Conservation (phyloP, 2,888 invertebrate genomes). For the Venustoraphidia nigricollis region DNA sequence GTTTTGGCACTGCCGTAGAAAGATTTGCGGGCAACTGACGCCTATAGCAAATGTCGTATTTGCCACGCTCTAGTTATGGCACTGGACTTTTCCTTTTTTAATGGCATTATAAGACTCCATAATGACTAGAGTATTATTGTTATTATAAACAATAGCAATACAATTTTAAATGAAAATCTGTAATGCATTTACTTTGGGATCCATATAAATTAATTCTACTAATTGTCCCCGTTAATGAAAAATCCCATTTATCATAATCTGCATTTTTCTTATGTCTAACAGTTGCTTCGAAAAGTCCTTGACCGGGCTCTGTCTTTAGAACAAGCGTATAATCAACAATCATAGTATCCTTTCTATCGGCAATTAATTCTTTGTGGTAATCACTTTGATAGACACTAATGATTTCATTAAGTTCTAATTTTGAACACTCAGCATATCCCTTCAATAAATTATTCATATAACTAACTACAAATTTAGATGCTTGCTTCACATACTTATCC, state of each 20-base stretch:
- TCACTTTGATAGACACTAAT: constrained; percentile 49
- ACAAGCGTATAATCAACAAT: constrained; percentile 48
- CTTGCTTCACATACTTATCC: constrained; percentile 36
- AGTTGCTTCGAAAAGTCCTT: constrained; percentile 66
- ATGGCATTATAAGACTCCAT: constrained; percentile 1
- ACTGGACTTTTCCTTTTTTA: neutral
- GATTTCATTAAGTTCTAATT: constrained; percentile 42
- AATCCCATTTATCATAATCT: constrained; percentile 18
- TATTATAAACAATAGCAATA: constrained; percentile 51
- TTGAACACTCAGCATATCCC: constrained; percentile 47
- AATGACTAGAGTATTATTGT: constrained; percentile 5
- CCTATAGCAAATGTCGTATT: no score
- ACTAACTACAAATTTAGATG: constrained; percentile 42
- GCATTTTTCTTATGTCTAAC: constrained; percentile 32
- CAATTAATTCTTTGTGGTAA: constrained; percentile 24
- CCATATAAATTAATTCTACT: constrained; percentile 69
- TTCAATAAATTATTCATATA: constrained; percentile 47
- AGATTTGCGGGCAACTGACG: no score
- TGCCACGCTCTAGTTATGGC: no score
- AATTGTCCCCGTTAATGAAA: constrained; percentile 49
- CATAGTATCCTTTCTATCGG: constrained; percentile 25
- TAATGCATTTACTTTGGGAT: constrained; percentile 62
- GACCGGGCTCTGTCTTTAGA: constrained; percentile 47
- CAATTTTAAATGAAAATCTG: constrained; percentile 56
- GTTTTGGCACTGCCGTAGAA: no score